phyloP scores from a whole-genome alignment of 2,888 invertebrate species.

The Podotricha telesiphe region DNA sequence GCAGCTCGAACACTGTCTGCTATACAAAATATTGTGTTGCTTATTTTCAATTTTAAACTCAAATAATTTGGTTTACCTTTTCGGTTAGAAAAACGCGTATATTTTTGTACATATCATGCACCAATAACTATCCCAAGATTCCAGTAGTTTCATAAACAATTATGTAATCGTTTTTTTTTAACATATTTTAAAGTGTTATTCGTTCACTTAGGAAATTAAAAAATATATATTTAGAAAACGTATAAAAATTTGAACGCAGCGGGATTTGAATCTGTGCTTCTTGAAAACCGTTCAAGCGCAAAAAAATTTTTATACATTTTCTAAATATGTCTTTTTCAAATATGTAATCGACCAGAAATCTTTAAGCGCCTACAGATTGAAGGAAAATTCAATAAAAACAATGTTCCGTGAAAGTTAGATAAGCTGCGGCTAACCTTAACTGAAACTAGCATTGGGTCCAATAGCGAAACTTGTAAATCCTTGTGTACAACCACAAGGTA shows the following conservation, averaged over 20 bases:
- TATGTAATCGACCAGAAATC: constrained; percentile 27
- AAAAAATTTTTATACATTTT: too few species aligned
- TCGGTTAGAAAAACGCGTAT: constrained; percentile 57
- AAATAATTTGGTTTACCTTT: constrained; percentile 64
- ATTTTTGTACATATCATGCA: background rate
- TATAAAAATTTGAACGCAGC: too few species aligned
- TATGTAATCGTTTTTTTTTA: constrained; percentile 11
- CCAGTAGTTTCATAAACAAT: background rate
- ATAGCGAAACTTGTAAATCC: constrained; percentile 79
- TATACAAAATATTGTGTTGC: constrained; percentile 76
- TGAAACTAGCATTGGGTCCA: constrained; percentile 70
- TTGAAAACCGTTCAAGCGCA: too few species aligned
- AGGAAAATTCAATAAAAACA: constrained; percentile 45
- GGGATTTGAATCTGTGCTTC: too few species aligned
- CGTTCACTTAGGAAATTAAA: too few species aligned
- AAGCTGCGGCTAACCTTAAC: constrained; percentile 56
- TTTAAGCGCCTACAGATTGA: constrained; percentile 23
- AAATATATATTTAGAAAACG: too few species aligned
- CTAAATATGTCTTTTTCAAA: too few species aligned
- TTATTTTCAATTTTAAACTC: constrained; percentile 63
- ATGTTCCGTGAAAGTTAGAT: constrained; percentile 53
- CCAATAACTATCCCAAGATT: background rate
- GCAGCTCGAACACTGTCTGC: constrained; percentile 59
- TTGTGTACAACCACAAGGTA: constrained; percentile 67
- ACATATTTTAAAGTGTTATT: too few species aligned